These are phyloP conservation scores for Corydoras sp. DNA, from an alignment of 2,113 vertebrate species.

Conservation along the genomic window DNA sequence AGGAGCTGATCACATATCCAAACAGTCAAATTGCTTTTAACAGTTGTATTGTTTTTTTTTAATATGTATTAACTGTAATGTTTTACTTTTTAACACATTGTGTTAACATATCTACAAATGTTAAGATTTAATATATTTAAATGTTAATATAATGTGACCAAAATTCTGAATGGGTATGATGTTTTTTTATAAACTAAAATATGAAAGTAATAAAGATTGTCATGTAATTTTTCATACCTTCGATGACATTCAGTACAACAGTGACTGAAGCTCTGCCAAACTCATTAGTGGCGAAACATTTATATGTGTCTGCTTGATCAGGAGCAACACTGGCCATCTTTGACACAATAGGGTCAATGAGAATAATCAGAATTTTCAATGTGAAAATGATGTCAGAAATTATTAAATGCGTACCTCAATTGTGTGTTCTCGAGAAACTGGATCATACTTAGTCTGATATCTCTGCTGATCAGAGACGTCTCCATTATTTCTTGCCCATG, in stretches of 20 bases:
- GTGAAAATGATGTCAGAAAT: not conserved
- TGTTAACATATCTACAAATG: no score
- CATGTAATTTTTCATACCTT: slow-evolving; percentile 60
- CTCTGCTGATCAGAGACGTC: slow-evolving; percentile 64
- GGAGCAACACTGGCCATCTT: slow-evolving; percentile 73
- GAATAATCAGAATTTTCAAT: not conserved
- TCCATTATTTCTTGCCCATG: slow-evolving; percentile 65
- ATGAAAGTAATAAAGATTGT: not conserved
- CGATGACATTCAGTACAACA: slow-evolving; percentile 73
- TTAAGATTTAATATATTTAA: no score
- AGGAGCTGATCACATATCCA: no score
- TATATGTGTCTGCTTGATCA: slow-evolving; percentile 75
- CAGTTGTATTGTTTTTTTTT: no score
- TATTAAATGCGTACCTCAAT: slow-evolving; percentile 63
- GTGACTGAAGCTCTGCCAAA: slow-evolving; percentile 74
- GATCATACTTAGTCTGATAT: slow-evolving; percentile 63
- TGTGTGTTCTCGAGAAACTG: slow-evolving; percentile 59
- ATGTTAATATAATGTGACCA: no score
- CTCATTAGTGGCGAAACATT: slow-evolving; percentile 69
- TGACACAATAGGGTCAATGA: slow-evolving; percentile 19
- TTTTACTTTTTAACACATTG: no score
- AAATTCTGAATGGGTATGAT: no score
- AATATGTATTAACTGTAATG: no score
- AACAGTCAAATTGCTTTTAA: no score
- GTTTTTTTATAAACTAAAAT: not conserved